Percentiles rank a stretch among this genome's conserved stretches.
These are phyloP conservation scores for Drosophila equinoxialis DNA, from an alignment of 1,140 invertebrate species.

Conservation along the genomic window DNA sequence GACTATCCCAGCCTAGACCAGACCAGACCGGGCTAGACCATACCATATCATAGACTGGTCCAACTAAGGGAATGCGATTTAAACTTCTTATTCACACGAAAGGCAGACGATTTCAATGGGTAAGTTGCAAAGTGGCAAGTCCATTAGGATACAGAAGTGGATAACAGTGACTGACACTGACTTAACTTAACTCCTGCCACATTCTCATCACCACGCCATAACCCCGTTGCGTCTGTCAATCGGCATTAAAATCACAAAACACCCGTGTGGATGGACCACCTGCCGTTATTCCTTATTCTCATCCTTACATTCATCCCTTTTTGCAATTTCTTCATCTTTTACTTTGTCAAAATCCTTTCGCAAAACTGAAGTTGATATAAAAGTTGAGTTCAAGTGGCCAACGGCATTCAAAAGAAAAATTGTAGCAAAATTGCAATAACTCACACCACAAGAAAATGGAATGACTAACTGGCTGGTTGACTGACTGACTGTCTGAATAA, in stretches of 20 bases:
- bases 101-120: constrained; percentile 64
- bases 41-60: constrained; percentile 16
- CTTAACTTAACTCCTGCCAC: constrained; percentile 17
- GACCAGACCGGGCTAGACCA: background rate
- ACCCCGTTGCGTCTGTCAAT: constrained; percentile 58
- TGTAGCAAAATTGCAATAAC: constrained; percentile 79
- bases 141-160: constrained; percentile 60
- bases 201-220: too few relatives aligned
- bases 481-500: background rate
- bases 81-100: constrained; percentile 79
- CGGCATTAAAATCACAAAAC: constrained; percentile 81
- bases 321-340: constrained; percentile 34
- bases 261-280: constrained; percentile 48
- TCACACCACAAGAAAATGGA: constrained; percentile 52
- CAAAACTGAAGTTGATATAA: constrained; percentile 58
- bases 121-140: constrained; percentile 79
- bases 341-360: constrained; percentile 55
- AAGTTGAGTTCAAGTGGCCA: constrained; percentile 66
- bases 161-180: constrained; percentile 39
- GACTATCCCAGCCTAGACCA: constrained; percentile 23
- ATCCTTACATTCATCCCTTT: constrained; percentile 8
- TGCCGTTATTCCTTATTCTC: constrained; percentile 20
- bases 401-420: constrained; percentile 71
- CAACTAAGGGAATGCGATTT: constrained; percentile 66
- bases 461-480: constrained; percentile 50